phyloP scores from a whole-genome alignment of 1,140 invertebrate species.

The Lanistes nyassanus region DNA sequence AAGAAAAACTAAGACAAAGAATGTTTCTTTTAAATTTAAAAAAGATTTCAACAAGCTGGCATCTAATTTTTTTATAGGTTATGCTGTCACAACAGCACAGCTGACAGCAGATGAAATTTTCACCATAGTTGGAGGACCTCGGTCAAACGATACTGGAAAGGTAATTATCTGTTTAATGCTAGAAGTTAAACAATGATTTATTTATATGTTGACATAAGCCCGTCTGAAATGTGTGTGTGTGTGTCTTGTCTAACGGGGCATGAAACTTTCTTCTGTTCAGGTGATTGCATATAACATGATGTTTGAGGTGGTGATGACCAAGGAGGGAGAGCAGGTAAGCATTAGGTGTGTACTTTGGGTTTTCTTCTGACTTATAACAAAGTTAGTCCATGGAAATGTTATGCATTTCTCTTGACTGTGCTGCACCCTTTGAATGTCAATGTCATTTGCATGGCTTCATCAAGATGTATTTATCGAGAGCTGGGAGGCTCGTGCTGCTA shows the following conservation, averaged over 20 bases:
- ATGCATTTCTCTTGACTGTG: too few relatives aligned
- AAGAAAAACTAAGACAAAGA: not conserved
- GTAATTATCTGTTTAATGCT: constrained; percentile 8
- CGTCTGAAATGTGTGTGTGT: not conserved
- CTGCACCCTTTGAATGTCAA: too few relatives aligned
- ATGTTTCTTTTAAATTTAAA: not conserved
- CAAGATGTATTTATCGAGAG: too few relatives aligned
- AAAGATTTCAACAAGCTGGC: too few relatives aligned
- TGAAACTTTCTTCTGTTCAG: constrained; percentile 29
- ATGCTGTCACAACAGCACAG: constrained; percentile 37
- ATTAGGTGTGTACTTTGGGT: constrained; percentile 3
- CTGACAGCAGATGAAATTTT: constrained; percentile 30
- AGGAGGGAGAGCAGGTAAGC: constrained; percentile 43
- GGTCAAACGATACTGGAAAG: constrained; percentile 32
- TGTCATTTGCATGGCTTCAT: too few relatives aligned
- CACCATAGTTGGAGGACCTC: constrained; percentile 36
- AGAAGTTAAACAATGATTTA: too few relatives aligned
- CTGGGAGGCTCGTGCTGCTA: too few relatives aligned
- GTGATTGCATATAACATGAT: constrained; percentile 40
- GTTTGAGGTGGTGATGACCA: constrained; percentile 36
- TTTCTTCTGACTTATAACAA: not conserved
- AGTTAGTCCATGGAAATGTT: too few relatives aligned
- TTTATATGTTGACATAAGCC: not conserved
- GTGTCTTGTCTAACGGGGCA: not conserved
- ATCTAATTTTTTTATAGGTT: constrained; percentile 26